Base-by-base conservation (phyloP, 2,888 invertebrate genomes). In the Yponomeuta sedellus region DNA sequence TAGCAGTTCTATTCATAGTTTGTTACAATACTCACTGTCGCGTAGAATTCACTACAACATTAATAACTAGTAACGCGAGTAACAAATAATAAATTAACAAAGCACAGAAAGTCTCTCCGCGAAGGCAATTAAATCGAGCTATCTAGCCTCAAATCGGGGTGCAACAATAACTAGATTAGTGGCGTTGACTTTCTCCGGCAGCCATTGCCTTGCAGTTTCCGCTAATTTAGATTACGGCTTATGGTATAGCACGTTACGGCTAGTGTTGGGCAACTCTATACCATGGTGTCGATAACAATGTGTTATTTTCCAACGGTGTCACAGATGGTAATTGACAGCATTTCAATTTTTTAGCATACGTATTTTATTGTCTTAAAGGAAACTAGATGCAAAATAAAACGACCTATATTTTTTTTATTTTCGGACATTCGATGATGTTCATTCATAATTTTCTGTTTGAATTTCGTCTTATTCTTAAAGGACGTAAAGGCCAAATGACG, bases 181-280 rank as follows among this genome's bases (percentile, higher is more conserved):
- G 11, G 59, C 44, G 16, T 52, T 52, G 44, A 52, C 44, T 52
- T 52, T 52, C 44, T 16, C 44, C 16, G 16, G 16, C 44, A 34
- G 44, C 44, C 40, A 40, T 40, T 19, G 40, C 39, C 39, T 12
- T 16, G 16, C 22, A 40, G 28, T 64, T 64, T 64, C 64, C 64
- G 76, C 78, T 80, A 79, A 81, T 77, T 78, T 79, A 79, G 77
- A 78, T 73, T 70, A 73, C 69, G 73, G 68, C 70, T 70, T 75
- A 64, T 44, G 61, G 56, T 28, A n/a, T 20, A 25, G 66, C 65
- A 25, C 61, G 20, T 19, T 59, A 59, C 22, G 22, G 59, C 20
- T 44, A 44, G 20, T 22, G 64, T 66, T 63, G 44, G 44, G 40
- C 64, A 66, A 66, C 59, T 12, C 34, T 63, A 34, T 16, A 16